Evolutionary conservation across 23 tunicate species (phyloP).

Genomic region (Trididemnum clinides): DNA sequence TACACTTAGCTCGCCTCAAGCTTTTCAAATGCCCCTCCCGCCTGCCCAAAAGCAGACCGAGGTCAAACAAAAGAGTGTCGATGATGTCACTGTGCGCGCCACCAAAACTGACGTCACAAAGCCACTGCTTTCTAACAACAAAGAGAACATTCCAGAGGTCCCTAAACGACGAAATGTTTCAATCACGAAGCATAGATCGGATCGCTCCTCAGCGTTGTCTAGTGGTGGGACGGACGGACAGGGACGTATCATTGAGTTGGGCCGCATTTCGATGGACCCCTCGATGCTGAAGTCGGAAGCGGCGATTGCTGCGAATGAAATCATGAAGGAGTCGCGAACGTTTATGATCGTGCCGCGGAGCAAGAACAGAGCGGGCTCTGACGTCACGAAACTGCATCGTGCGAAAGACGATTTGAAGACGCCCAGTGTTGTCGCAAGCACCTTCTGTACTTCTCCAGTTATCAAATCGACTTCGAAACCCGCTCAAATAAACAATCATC

Average conservation of each 20-base stretch:
- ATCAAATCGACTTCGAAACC: neutral
- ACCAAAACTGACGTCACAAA: neutral
- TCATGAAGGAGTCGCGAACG: slow-evolving; percentile 56
- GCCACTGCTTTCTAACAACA: neutral
- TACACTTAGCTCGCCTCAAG: neutral
- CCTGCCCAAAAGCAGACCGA: neutral
- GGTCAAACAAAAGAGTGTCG: neutral
- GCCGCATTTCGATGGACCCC: slow-evolving; percentile 42
- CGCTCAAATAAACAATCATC: neutral
- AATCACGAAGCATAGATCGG: neutral
- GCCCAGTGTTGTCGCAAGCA: too few species aligned
- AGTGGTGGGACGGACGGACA: neutral
- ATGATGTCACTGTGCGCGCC: neutral
- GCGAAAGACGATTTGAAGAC: neutral
- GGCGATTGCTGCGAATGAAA: slow-evolving; percentile 56
- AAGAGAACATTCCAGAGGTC: slow-evolving; percentile 31
- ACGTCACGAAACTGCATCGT: neutral
- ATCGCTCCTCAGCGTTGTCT: neutral
- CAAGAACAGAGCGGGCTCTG: neutral
- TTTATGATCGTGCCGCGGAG: slow-evolving; percentile 28
- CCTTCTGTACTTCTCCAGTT: neutral
- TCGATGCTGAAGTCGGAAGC: slow-evolving; percentile 31
- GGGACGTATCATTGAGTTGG: slow-evolving; percentile 34
- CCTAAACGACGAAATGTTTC: neutral
- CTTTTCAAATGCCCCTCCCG: neutral